A percentile compares a stretch with the other conserved stretches of the same genome.
These are phyloP conservation scores for Heterotis niloticus DNA, from an alignment of 2,113 vertebrate species.

Conservation along the genomic window DNA sequence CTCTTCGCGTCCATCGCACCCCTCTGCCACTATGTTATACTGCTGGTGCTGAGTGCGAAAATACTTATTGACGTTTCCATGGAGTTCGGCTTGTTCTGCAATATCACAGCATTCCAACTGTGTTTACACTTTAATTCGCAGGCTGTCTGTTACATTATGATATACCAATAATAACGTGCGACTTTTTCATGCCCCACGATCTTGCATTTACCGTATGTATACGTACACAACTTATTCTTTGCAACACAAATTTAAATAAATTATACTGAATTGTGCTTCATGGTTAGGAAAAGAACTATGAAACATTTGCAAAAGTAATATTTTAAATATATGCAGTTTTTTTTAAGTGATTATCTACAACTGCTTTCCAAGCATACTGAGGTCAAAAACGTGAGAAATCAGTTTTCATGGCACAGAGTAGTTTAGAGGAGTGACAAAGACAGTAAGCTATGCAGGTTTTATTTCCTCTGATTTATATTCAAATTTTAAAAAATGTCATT, in stretches of 20 bases:
- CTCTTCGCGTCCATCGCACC: slow-evolving; percentile 71
- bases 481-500: slow-evolving; percentile 32
- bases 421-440: slow-evolving; percentile 34
- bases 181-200: not conserved
- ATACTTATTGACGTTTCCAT: slow-evolving; percentile 66
- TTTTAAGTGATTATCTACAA: too few species aligned
- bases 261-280: not conserved
- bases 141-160: not conserved
- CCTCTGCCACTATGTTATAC: slow-evolving; percentile 71
- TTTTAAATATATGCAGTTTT: too few species aligned
- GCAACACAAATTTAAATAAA: not conserved
- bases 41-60: slow-evolving; percentile 66
- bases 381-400: not conserved
- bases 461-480: slow-evolving; percentile 44
- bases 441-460: slow-evolving; percentile 22
- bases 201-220: too few species aligned
- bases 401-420: slow-evolving; percentile 1
- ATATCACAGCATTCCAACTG: slow-evolving; percentile 48
- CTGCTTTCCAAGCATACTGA: too few species aligned
- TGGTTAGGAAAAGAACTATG: not conserved
- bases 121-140: not conserved
- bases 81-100: slow-evolving; percentile 54
- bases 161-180: not conserved
- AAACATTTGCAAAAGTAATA: not conserved
- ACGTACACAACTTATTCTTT: not conserved